Conservation (phyloP, 2,888 invertebrate species). For the Drosophila mettleri region DNA sequence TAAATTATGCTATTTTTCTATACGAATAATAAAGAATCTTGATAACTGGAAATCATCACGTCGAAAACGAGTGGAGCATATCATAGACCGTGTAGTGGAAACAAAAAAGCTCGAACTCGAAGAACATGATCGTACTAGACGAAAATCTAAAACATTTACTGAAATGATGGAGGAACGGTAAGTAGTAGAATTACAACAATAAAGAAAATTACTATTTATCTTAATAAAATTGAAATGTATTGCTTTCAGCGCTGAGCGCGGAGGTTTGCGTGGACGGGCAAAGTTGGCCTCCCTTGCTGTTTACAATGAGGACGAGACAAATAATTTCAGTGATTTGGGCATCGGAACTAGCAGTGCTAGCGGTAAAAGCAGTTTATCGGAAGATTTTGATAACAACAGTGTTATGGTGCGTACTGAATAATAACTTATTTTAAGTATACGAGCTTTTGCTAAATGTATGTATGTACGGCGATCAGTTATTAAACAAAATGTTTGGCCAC, state of each 20-base stretch:
- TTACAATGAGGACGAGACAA: slow-evolving; percentile 92
- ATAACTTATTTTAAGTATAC: no score
- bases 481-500: no score
- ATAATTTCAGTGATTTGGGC: slow-evolving; percentile 93
- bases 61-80: slow-evolving; percentile 96
- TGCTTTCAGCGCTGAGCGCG: slow-evolving; percentile 81
- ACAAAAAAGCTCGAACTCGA: slow-evolving; percentile 94
- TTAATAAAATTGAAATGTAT: not conserved
- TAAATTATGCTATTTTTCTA: slow-evolving; percentile 69
- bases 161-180: slow-evolving; percentile 97
- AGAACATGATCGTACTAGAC: slow-evolving; percentile 89
- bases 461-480: no score
- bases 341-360: slow-evolving; percentile 89
- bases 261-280: slow-evolving; percentile 86
- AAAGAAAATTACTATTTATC: not conserved
- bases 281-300: slow-evolving; percentile 88
- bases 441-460: no score
- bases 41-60: slow-evolving; percentile 97
- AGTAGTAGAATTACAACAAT: slow-evolving; percentile 78
- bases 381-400: slow-evolving; percentile 88
- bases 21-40: slow-evolving; percentile 88
- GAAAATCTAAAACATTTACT: slow-evolving; percentile 96
- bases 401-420: slow-evolving; percentile 88
- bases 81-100: slow-evolving; percentile 95
- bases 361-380: slow-evolving; percentile 88